These are phyloP conservation scores for Micropterix aruncella DNA, from an alignment of 2,888 invertebrate species.

Conservation along the genomic window DNA sequence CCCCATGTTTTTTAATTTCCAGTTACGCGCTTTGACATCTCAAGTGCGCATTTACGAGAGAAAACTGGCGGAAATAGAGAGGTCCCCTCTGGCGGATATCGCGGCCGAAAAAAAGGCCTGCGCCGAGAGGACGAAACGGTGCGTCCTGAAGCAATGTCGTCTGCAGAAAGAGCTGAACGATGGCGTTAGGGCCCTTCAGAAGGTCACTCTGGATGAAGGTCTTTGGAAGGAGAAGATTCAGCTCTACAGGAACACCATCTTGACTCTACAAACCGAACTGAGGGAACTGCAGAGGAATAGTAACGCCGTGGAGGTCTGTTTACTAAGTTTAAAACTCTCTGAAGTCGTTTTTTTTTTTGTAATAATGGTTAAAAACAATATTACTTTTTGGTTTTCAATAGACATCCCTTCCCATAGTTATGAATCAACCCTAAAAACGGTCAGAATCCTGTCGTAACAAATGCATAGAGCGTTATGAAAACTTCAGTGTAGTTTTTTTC, in stretches of 20 bases:
- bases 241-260: conserved; percentile 21
- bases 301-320: conserved; percentile 18
- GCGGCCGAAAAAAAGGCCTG: conserved; percentile 18
- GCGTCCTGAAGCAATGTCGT: conserved; percentile 20
- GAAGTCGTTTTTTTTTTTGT: no score
- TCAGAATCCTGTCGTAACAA: no score
- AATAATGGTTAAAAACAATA: no score
- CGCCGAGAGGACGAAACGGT: conserved; percentile 17
- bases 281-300: conserved; percentile 21
- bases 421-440: no score
- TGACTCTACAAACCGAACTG: conserved; percentile 22
- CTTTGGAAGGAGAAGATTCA: conserved; percentile 25
- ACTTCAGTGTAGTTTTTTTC: no score
- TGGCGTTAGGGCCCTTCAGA: conserved; percentile 17
- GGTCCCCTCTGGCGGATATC: conserved; percentile 21
- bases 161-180: conserved; percentile 19
- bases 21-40: conserved; percentile 23
- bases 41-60: conserved; percentile 24
- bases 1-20: no score
- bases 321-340: not conserved
- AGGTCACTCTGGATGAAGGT: conserved; percentile 18
- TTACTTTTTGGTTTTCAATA: no score
- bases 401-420: no score
- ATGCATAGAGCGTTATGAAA: no score
- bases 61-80: conserved; percentile 23